A percentile compares a stretch with the other conserved stretches of the same genome.
Conservation (phyloP, 2,113 vertebrate species). For the Megalops atlanticus region DNA sequence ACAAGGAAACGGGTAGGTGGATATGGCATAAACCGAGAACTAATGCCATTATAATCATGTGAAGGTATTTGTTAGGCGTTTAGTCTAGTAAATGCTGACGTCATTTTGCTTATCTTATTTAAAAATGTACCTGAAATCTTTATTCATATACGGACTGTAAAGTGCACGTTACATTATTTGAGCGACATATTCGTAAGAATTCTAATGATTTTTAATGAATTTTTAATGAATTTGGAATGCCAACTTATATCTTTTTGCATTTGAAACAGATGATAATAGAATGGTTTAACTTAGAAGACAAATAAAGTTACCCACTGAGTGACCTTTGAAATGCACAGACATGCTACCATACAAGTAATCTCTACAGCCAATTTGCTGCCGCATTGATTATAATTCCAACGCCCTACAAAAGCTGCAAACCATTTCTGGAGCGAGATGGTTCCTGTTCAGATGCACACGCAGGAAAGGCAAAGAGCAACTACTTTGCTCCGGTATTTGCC, state of each 20-base stretch:
- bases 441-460: no score
- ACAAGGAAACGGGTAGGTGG: slow-evolving; percentile 19
- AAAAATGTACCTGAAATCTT: background rate
- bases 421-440: no score
- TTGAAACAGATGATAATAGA: background rate
- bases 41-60: background rate
- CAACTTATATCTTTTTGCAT: background rate
- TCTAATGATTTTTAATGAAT: no score
- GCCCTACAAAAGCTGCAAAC: no score
- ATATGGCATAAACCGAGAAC: background rate
- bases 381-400: no score
- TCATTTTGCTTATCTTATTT: background rate
- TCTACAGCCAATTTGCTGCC: no score
- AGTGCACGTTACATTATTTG: background rate
- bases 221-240: no score
- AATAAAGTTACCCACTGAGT: no score
- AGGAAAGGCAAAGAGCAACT: no score
- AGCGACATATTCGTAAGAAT: background rate
- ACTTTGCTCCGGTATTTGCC: no score
- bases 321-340: no score
- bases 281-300: background rate
- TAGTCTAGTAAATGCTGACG: background rate
- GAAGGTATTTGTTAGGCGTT: background rate
- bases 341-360: no score
- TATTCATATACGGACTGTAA: background rate